Percentiles rank a stretch among this genome's conserved stretches.
phyloP scores from a whole-genome alignment of 2,113 vertebrate genomes.

The Rana temporaria region DNA sequence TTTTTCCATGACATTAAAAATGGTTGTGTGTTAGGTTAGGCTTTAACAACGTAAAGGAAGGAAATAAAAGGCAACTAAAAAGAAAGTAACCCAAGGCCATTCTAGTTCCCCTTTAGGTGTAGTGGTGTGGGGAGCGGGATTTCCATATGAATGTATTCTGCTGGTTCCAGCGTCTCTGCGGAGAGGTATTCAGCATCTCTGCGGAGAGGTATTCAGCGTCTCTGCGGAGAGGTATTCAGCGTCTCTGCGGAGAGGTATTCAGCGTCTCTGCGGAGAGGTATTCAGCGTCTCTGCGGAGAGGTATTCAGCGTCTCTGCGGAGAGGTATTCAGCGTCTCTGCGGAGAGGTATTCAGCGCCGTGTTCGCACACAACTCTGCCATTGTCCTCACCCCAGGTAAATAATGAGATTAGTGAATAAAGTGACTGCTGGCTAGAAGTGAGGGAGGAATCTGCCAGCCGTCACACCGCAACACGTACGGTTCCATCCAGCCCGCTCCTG shows the following conservation, averaged over 20 bases:
- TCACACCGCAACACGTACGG: no score
- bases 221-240: not conserved
- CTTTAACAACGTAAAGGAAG: no score
- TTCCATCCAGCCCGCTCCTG: constrained; percentile 24
- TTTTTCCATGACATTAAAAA: no score
- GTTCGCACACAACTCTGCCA: not conserved
- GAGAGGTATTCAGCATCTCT: not conserved
- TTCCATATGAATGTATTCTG: no score
- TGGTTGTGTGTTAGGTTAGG: no score
- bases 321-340: not conserved
- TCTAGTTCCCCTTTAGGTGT: no score
- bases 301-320: not conserved
- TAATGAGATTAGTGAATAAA: not conserved
- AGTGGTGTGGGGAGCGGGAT: no score
- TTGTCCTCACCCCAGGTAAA: not conserved
- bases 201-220: not conserved
- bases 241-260: not conserved
- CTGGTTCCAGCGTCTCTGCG: not conserved
- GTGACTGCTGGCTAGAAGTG: not conserved
- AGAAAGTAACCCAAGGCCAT: no score
- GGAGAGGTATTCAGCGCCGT: not conserved
- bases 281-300: not conserved
- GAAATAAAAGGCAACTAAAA: no score
- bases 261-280: not conserved
- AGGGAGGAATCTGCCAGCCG: not conserved